Percentiles rank a stretch among this genome's conserved stretches.
These are phyloP conservation scores for Ranitomeya variabilis DNA, from an alignment of 2,113 vertebrate species.

Conservation along the genomic window DNA sequence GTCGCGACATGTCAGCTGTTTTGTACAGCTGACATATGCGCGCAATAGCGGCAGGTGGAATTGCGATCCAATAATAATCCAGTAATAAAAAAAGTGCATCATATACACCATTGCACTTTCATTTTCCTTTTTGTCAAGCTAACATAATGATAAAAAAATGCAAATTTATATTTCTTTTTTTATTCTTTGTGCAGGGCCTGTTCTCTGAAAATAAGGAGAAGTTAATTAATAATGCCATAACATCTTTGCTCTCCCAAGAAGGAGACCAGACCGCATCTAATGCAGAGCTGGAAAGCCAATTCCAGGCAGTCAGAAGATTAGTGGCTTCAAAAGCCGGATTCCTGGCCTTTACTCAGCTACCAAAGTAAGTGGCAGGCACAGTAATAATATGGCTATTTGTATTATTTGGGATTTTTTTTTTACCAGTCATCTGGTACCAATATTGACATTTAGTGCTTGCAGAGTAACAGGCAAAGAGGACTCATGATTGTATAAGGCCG, in stretches of 20 bases:
- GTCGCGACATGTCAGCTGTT: too few relatives aligned
- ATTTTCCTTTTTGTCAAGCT: neutral
- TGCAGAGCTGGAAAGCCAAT: slow-evolving; percentile 95
- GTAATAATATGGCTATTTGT: neutral
- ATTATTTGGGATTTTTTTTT: neutral
- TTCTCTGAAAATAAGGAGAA: slow-evolving; percentile 99
- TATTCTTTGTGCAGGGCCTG: slow-evolving; percentile 77
- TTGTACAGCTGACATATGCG: too few relatives aligned
- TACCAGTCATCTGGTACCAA: neutral
- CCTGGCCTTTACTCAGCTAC: slow-evolving; percentile 97
- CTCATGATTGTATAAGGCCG: neutral
- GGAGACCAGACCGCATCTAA: slow-evolving; percentile 83
- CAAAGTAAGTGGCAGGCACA: slow-evolving; percentile 78
- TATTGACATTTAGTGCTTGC: neutral
- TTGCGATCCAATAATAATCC: too few relatives aligned
- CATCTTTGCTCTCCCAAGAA: slow-evolving; percentile 91
- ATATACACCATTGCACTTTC: slow-evolving; percentile 22
- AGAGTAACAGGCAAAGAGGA: neutral
- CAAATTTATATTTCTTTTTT: neutral
- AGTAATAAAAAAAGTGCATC: too few relatives aligned
- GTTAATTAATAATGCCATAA: slow-evolving; percentile 95
- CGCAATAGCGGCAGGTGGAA: too few relatives aligned
- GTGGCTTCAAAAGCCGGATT: slow-evolving; percentile 98
- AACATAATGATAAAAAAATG: too few relatives aligned
- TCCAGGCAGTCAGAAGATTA: slow-evolving; percentile 92